These are phyloP conservation scores for Aphaenogaster floridana DNA, from an alignment of 1,140 invertebrate species.

Conservation along the genomic window DNA sequence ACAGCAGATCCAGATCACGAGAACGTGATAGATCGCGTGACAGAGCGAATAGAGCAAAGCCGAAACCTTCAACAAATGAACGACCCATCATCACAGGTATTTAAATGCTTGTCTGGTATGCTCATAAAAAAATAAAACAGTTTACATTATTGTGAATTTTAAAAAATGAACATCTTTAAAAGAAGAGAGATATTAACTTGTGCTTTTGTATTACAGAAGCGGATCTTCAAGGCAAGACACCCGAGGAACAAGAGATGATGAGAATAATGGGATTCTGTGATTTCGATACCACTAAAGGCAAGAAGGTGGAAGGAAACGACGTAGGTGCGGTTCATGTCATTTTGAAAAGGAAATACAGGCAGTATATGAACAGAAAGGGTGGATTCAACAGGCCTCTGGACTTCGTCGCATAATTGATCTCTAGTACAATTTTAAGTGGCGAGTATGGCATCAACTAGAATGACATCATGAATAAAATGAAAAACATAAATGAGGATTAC, in stretches of 20 bases:
- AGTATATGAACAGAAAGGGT: constrained; percentile 99
- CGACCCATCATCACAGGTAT: constrained; percentile 88
- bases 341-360: constrained; percentile 98
- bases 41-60: constrained; percentile 79
- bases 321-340: constrained; percentile 97
- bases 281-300: constrained; percentile 98
- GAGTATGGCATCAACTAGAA: neutral
- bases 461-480: neutral
- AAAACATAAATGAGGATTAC: neutral
- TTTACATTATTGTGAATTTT: neutral
- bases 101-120: neutral
- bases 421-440: neutral
- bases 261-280: constrained; percentile 98
- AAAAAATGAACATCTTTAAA: neutral
- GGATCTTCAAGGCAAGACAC: constrained; percentile 93
- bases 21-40: constrained; percentile 84
- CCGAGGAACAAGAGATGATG: constrained; percentile 98
- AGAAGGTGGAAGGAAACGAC: constrained; percentile 98
- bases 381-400: constrained; percentile 99
- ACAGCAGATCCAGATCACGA: constrained; percentile 86
- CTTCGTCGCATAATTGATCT: constrained; percentile 92
- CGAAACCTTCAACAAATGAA: constrained; percentile 84
- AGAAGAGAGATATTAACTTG: neutral
- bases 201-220: constrained; percentile 86
- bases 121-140: neutral